Evolutionary conservation across 2,888 invertebrate species (phyloP), one percentile per base, ranked within the genome.

Genomic region (Pilophorus perplexus): DNA sequence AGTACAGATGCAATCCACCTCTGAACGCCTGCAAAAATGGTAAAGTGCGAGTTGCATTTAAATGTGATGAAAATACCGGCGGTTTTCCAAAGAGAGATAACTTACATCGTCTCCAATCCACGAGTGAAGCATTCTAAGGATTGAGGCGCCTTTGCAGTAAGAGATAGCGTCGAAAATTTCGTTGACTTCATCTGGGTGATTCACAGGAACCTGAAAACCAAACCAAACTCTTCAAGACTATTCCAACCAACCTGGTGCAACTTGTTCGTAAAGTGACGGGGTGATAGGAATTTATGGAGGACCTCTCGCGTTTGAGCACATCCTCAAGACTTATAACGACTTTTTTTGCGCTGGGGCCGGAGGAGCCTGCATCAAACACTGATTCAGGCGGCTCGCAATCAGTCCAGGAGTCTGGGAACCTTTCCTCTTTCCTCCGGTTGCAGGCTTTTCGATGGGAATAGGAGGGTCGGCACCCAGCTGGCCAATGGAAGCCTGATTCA

Each of bases 161-260:
- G 96, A 95, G 74, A 98, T 97, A 73, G 90, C 90, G 80, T 98
- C 97, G 80, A 97, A 98, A 72, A 98, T 97, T 78, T 97, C 95
- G 78, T 95, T 95, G 67, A 97, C 90, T 78, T 97, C 96, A 6
- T 89, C 87, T 0, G 97, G 97, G 79, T 95, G 90, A 0, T 90
- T 89, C 0, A 96, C 95, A n/a, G 92, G 90, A 6, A 59, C 59
- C 59, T 59, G 42, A 14, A 42, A 42, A 25, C 12, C 33, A 12
- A 33, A 50, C 10, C 4, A 42, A 14, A 42, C 33, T 33, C 10
- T 33, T 33, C 10, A 20, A 23, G 1, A 10, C 12, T 12, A 52
- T 20, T 52, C 16, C n/a, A 22, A 8, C 14, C 33, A 33, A 6
- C 38, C 2, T 38, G n/a, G n/a, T n/a, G n/a, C n/a, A n/a, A n/a